A percentile compares a stretch with the other conserved stretches of the same genome.
Evolutionary conservation across 2,888 invertebrate species (phyloP).

Genomic region (Amorpha juglandis): DNA sequence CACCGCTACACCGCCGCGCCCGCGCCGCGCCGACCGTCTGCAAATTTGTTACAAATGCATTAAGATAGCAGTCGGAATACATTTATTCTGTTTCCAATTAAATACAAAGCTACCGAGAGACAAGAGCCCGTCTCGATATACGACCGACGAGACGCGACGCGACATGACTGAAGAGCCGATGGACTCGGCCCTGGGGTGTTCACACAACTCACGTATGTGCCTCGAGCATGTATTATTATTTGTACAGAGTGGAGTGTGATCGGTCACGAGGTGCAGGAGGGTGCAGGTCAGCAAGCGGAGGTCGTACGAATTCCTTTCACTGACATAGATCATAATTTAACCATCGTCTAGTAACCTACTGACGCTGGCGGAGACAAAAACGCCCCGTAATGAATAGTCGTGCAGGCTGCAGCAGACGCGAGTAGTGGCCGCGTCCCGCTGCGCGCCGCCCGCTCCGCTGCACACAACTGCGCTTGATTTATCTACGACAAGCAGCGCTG

Average conservation of each 20-base stretch:
- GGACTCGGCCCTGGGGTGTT: too few species aligned
- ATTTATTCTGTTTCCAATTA: conserved; percentile 14
- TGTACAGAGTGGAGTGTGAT: not conserved
- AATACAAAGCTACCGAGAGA: conserved; percentile 4
- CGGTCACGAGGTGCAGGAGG: too few species aligned
- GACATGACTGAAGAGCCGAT: too few species aligned
- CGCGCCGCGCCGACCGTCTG: not conserved
- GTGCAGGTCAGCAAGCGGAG: not conserved
- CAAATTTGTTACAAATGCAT: conserved; percentile 19
- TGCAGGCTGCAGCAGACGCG: conserved; percentile 29
- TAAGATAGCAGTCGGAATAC: conserved; percentile 5
- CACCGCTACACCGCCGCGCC: not conserved
- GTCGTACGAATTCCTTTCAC: conserved; percentile 3
- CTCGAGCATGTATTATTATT: not conserved
- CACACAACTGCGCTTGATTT: conserved; percentile 24
- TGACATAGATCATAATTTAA: conserved; percentile 14
- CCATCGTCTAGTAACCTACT: conserved; percentile 12
- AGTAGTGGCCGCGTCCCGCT: conserved; percentile 31
- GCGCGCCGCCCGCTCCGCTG: conserved; percentile 24
- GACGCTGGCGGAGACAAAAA: conserved; percentile 11
- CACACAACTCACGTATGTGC: not conserved
- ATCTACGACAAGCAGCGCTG: conserved; percentile 10
- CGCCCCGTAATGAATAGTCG: conserved; percentile 25
- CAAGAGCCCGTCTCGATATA: not conserved
- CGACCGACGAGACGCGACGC: not conserved